Evolutionary conservation across 2,888 invertebrate species (phyloP).

Genomic region (Thalpophila matura): DNA sequence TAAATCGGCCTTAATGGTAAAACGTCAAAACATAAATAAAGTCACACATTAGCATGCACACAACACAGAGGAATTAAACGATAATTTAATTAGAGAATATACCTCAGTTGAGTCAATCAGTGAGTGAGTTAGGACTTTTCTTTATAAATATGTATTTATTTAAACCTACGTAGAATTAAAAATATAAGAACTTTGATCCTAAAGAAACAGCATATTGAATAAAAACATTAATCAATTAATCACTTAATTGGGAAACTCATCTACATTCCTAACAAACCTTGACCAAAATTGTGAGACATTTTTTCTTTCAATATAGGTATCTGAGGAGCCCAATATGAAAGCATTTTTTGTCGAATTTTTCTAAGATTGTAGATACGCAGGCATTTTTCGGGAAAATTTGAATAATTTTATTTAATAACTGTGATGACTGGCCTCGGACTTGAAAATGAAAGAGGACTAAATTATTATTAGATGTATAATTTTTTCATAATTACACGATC

Average conservation of each 20-base stretch:
- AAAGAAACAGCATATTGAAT: too few relatives aligned
- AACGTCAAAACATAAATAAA: too few relatives aligned
- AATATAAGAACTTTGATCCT: too few relatives aligned
- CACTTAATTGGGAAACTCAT: slow-evolving; percentile 9
- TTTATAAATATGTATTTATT: too few relatives aligned
- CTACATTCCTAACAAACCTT: slow-evolving; percentile 15
- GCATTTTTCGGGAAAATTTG: slow-evolving; percentile 30
- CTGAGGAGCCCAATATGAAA: slow-evolving; percentile 11
- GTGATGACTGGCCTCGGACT: slow-evolving; percentile 2
- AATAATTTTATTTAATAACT: slow-evolving; percentile 41
- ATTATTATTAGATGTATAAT: slow-evolving; percentile 3
- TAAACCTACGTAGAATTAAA: too few relatives aligned
- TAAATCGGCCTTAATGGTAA: too few relatives aligned
- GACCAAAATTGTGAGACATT: slow-evolving; percentile 18
- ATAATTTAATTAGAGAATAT: too few relatives aligned
- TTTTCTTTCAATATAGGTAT: slow-evolving; percentile 9
- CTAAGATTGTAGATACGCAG: slow-evolving; percentile 10
- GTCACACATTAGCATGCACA: too few relatives aligned
- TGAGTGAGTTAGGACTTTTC: too few relatives aligned
- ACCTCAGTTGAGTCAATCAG: too few relatives aligned
- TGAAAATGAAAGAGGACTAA: slow-evolving; percentile 8
- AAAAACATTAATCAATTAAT: not conserved
- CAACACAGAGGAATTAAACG: too few relatives aligned
- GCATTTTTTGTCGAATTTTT: slow-evolving; percentile 11
- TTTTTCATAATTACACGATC: too few relatives aligned